These are phyloP conservation scores for Peromyscus maniculatus DNA, from an alignment of 2,113 vertebrate genomes.

Conservation along the genomic window DNA sequence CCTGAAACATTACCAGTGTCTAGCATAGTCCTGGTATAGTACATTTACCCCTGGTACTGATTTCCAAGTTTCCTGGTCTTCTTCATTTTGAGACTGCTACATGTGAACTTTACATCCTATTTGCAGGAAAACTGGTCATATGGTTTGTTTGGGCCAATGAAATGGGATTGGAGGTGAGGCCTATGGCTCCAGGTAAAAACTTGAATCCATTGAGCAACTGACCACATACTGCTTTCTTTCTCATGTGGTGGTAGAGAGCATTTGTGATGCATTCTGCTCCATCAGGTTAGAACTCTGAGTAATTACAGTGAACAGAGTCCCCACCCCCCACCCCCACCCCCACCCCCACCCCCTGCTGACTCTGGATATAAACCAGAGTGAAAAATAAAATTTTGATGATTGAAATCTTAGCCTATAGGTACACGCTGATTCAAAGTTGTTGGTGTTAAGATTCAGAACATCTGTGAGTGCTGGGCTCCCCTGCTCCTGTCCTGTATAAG, in stretches of 20 bases:
- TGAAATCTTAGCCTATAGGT: neutral
- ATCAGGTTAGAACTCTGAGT: neutral
- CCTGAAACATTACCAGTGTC: neutral
- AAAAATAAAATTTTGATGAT: constrained; percentile 34
- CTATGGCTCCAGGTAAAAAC: neutral
- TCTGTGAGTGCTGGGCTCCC: neutral
- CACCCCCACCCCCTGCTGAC: neutral
- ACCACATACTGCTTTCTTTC: neutral
- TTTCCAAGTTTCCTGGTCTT: neutral
- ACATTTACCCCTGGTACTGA: neutral
- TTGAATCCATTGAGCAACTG: neutral
- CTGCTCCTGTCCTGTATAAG: neutral
- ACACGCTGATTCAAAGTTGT: neutral
- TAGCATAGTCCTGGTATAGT: neutral
- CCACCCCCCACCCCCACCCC: too few species aligned
- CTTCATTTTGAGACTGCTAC: neutral
- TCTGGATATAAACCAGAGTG: neutral
- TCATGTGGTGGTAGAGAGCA: neutral
- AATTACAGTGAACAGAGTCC: neutral
- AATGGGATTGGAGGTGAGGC: neutral
- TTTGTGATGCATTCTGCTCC: neutral
- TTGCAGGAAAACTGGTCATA: neutral
- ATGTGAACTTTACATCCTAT: neutral
- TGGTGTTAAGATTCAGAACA: neutral
- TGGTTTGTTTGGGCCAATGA: neutral